Evolutionary conservation across 1,140 invertebrate species (phyloP).

Genomic region (Oryzaephilus surinamensis): DNA sequence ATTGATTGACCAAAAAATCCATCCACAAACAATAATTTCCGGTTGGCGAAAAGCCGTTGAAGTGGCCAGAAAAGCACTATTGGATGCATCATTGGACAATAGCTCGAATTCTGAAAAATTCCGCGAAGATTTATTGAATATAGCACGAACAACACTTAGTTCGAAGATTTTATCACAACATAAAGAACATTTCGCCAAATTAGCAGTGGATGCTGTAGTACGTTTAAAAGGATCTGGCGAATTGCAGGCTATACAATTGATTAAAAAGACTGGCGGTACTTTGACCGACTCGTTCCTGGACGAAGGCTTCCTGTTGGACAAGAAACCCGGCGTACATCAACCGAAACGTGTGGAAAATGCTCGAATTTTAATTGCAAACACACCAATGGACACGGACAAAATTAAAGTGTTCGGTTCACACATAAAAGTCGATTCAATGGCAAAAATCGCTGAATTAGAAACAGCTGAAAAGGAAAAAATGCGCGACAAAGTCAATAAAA

Average conservation of each 20-base stretch:
- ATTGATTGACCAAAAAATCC: conserved; percentile 87
- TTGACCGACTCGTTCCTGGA: conserved; percentile 94
- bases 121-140: conserved; percentile 85
- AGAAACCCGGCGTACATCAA: conserved; percentile 85
- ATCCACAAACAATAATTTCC: conserved; percentile 95
- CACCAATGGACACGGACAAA: conserved; percentile 99
- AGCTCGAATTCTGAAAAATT: conserved; percentile 71
- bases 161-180: conserved; percentile 98
- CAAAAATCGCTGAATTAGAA: conserved; percentile 97
- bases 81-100: conserved; percentile 68
- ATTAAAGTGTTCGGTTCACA: conserved; percentile 99
- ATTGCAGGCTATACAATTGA: conserved; percentile 91
- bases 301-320: conserved; percentile 96
- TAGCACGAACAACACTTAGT: conserved; percentile 93
- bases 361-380: conserved; percentile 98
- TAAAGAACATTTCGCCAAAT: conserved; percentile 91
- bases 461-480: conserved; percentile 98
- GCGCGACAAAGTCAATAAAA: conserved; percentile 98
- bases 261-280: conserved; percentile 90
- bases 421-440: conserved; percentile 94
- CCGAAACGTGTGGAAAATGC: conserved; percentile 87
- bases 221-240: conserved; percentile 93
- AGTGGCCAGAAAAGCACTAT: conserved; percentile 73
- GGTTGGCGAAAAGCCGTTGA: conserved; percentile 86
- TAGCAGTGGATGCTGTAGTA: conserved; percentile 92